Percentiles rank a stretch among this genome's conserved stretches.
Evolutionary conservation across 2,113 vertebrate species (phyloP).

Genomic region (Osmerus mordax): DNA sequence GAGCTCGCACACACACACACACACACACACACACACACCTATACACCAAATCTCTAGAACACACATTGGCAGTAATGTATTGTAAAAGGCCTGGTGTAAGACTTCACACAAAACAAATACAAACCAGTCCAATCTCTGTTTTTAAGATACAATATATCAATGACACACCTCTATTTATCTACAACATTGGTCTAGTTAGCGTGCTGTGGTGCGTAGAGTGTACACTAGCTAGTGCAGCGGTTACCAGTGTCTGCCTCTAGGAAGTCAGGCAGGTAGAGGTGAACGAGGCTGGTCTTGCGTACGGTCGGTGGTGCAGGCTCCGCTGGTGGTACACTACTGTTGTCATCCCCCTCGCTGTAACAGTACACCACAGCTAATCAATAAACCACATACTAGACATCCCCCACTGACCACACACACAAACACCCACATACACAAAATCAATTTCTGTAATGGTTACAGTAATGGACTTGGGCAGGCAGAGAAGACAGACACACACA

Average conservation of each 20-base stretch:
- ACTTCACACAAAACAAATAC: too few species aligned
- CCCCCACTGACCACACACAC: constrained; percentile 3
- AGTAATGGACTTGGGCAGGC: too few species aligned
- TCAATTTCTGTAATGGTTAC: too few species aligned
- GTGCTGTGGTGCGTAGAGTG: background rate
- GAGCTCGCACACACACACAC: constrained; percentile 7
- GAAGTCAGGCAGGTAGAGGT: constrained; percentile 88
- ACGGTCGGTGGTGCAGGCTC: constrained; percentile 69
- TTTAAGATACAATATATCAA: too few species aligned
- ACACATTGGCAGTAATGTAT: too few species aligned
- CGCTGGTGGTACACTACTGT: constrained; percentile 74
- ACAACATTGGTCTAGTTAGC: too few species aligned
- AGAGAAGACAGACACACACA: background rate
- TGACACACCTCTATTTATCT: too few species aligned
- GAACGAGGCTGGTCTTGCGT: constrained; percentile 79
- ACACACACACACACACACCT: constrained; percentile 1
- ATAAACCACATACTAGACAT: background rate
- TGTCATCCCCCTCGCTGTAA: constrained; percentile 88
- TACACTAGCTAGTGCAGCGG: constrained; percentile 34
- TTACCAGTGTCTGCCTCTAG: constrained; percentile 85
- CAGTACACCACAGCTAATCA: constrained; percentile 13
- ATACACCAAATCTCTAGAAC: background rate
- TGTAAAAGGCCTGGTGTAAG: too few species aligned
- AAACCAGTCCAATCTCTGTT: too few species aligned
- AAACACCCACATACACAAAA: background rate